Evolutionary conservation across 23 tunicate genomes (phyloP).

Genomic region (Oikopleura albicans): DNA sequence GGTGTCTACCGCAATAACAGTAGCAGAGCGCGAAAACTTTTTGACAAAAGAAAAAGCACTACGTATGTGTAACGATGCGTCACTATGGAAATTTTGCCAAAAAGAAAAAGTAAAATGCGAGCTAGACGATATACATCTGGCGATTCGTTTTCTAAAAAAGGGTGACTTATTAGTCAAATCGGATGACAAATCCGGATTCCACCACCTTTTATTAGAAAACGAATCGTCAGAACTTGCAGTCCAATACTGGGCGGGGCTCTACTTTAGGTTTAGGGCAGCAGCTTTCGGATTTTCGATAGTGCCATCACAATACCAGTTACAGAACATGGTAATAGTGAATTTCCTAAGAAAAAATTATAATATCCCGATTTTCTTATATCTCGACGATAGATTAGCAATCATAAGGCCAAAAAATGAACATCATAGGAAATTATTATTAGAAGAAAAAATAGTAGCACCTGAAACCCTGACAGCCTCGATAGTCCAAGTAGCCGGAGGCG

Average conservation of each 20-base stretch:
- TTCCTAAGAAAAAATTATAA: not conserved
- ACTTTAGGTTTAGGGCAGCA: not conserved
- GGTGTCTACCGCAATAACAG: not conserved
- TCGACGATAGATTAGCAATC: not conserved
- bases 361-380: not conserved
- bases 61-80: not conserved
- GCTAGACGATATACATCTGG: too few species aligned
- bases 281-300: not conserved
- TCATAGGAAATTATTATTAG: not conserved
- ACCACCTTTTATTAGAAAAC: not conserved
- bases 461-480: not conserved
- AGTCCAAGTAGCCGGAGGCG: not conserved
- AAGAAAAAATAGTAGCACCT: not conserved
- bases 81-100: not conserved
- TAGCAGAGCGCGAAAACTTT: not conserved
- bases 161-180: too few species aligned
- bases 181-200: not conserved
- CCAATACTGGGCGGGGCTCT: not conserved
- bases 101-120: too few species aligned
- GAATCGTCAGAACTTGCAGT: not conserved
- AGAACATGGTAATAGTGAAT: not conserved
- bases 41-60: not conserved
- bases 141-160: too few species aligned
- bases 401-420: not conserved
- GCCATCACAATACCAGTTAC: not conserved